Evolutionary conservation across 2,113 vertebrate species (phyloP), one percentile per base, ranked within the genome.

Genomic region (Antechinus stuartii): DNA sequence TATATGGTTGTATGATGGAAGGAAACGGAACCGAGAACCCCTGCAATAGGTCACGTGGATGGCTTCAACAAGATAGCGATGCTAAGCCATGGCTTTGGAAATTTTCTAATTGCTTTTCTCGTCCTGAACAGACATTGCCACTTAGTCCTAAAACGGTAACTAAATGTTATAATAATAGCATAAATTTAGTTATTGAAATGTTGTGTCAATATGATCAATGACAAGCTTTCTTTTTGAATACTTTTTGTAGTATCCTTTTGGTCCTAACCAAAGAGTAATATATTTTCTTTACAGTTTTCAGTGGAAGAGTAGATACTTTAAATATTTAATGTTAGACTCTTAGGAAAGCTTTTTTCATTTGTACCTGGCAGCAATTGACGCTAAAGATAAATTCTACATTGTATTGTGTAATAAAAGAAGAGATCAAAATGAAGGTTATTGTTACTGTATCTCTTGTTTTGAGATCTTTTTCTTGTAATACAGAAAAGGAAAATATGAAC

Each of bases 81-180:
- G 98, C 98, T 96, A 99, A 99, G 92, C 99, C 99, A 96, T 99
- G 99, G 98, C 98, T 99, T 96, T 99, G 99, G 99, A 99, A 99
- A 98, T 99, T 99, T 96, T 99, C 99, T 98, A 98, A 99, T 98
- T 99, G 99, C 98, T 99, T 99, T 98, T 99, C 99, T 97, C 98
- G 98, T 98, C 97, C 98, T 97, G 99, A 99, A 90, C 99, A 99
- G 94, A 98, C 98, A 55, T 97, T 98, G 54, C 97, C 98, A 96
- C 98, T 98, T 96, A 94, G 97, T 96, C 98, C 98, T 0, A 98
- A 98, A 98, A 98, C 98, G 98, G 99, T 99, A 99, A 98, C 93
- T 97, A 30, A 91, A 27, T 92, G 19, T 7, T 95, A 92, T 91
- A 91, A 24, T 49, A 0, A 24, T 89, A 55, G 26, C 0, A 0